Percentiles rank a stretch among this genome's conserved stretches.
These are phyloP conservation scores for Megamerina dolium DNA, from an alignment of 2,888 invertebrate species.

Conservation along the genomic window DNA sequence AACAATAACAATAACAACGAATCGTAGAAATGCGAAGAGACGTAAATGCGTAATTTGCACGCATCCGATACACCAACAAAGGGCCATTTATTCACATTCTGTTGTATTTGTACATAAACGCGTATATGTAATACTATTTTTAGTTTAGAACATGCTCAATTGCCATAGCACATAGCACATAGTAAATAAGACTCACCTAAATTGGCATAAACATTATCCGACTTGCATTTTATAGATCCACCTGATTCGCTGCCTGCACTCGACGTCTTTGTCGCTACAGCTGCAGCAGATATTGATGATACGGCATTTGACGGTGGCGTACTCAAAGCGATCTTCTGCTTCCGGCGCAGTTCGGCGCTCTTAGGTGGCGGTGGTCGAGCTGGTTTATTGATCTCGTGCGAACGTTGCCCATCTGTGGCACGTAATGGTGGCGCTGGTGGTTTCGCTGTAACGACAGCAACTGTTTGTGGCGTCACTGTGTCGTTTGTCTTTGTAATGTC, in stretches of 20 bases:
- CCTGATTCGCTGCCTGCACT: slow-evolving; percentile 19
- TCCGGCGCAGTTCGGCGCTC: slow-evolving; percentile 58
- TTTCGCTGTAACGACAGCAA: slow-evolving; percentile 50
- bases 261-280: slow-evolving; percentile 12
- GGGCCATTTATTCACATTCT: too few relatives aligned
- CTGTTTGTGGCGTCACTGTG: slow-evolving; percentile 39
- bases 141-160: too few relatives aligned
- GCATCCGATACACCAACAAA: too few relatives aligned
- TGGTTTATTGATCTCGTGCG: slow-evolving; percentile 56
- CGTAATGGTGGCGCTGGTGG: slow-evolving; percentile 76
- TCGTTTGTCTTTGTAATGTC: slow-evolving; percentile 52
- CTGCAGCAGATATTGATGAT: slow-evolving; percentile 17
- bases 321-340: slow-evolving; percentile 51
- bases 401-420: slow-evolving; percentile 39
- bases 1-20: too few relatives aligned
- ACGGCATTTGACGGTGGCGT: too few relatives aligned
- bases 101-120: too few relatives aligned
- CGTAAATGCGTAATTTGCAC: too few relatives aligned
- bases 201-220: slow-evolving; percentile 73
- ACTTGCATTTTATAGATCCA: slow-evolving; percentile 47
- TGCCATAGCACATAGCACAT: too few relatives aligned
- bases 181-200: slow-evolving; percentile 67
- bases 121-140: too few relatives aligned
- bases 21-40: too few relatives aligned
- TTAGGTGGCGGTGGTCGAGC: slow-evolving; percentile 70